Base-by-base conservation (phyloP, 2,797 vertebrate species). In the Megalops cyprinoides region DNA sequence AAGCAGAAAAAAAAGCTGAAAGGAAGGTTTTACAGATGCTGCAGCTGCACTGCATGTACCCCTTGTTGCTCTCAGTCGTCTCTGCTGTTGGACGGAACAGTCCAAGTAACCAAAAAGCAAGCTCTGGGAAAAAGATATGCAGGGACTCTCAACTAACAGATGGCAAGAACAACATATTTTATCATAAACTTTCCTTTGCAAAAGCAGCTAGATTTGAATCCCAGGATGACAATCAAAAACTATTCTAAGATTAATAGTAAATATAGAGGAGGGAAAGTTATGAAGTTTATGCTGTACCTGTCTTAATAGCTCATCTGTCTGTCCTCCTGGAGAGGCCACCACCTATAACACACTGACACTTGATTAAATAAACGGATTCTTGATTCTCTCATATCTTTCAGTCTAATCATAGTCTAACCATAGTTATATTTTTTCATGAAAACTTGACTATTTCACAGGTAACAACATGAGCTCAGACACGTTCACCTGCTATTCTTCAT, bases 21-120 rank as follows among this genome's bases (percentile, higher is more conserved):
- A 74, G n/a, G 39, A 39, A 39, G 51, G 37, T 80, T 48, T 80
- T 9, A 62, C 71, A 49, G 55, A 75, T 74, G 39, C 23, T 48
- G n/a, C 12, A 62, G 20, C 1, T 25, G 56, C 18, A 62, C 53
- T 53, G 58, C 28, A 20, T 39, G 51, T 49, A 34, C 42, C 10
- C 39, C 44, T 7, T 39, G 69, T 56, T 37, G 46, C 42, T 58
- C 44, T 60, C 53, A 60, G n/a, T 34, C 56, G 42, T 60, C 34
- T 48, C 18, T 48, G 58, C 44, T 46, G 48, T 42, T 60, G 67
- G 53, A 74, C 37, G 60, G 39, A 60, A 55, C 46, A 51, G 48
- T 53, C 25, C 25, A 34, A 80, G 28, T 31, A 58, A 60, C 62
- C 23, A 34, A 60, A 60, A 62, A 18, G 44, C 42, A 80, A 62